phyloP scores from a whole-genome alignment of 2,888 invertebrate genomes.

The Drosophila robusta region DNA sequence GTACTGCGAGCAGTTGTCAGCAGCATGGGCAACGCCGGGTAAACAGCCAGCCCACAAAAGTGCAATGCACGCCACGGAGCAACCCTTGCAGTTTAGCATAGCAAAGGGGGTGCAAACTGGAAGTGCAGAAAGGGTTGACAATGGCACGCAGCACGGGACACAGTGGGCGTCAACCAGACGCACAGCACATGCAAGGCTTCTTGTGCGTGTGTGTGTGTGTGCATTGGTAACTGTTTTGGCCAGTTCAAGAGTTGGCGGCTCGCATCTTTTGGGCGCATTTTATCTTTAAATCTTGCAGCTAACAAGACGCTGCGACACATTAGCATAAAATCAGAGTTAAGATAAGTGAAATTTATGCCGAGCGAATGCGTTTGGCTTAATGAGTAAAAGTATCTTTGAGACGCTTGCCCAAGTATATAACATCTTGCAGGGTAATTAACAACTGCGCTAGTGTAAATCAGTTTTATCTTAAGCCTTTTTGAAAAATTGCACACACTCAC shows the following conservation, averaged over 20 bases:
- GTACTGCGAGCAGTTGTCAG: slow-evolving; percentile 54
- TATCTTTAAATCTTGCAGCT: slow-evolving; percentile 66
- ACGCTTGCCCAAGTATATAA: slow-evolving; percentile 12
- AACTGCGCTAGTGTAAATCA: slow-evolving; percentile 69
- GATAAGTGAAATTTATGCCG: slow-evolving; percentile 63
- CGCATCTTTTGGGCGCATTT: slow-evolving; percentile 43
- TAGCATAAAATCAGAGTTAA: slow-evolving; percentile 82
- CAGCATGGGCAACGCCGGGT: slow-evolving; percentile 6
- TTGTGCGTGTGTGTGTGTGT: not conserved
- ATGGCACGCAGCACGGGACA: slow-evolving; percentile 16
- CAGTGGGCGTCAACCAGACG: slow-evolving; percentile 58
- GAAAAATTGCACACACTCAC: slow-evolving; percentile 65
- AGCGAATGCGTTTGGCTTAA: slow-evolving; percentile 45
- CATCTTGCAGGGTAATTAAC: slow-evolving; percentile 62
- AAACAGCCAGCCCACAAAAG: slow-evolving; percentile 61
- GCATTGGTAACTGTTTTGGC: slow-evolving; percentile 35
- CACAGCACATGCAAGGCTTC: slow-evolving; percentile 12
- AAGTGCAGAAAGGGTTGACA: slow-evolving; percentile 52
- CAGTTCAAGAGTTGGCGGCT: slow-evolving; percentile 42
- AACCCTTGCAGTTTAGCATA: slow-evolving; percentile 52
- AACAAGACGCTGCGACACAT: slow-evolving; percentile 77
- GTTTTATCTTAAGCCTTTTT: slow-evolving; percentile 70
- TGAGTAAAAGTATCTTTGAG: slow-evolving; percentile 50
- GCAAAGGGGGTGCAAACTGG: slow-evolving; percentile 36
- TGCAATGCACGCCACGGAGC: slow-evolving; percentile 60